Evolutionary conservation across 1,140 invertebrate genomes (phyloP), one percentile per base, ranked within the genome.

Genomic region (Lepeophtheirus salmonis): DNA sequence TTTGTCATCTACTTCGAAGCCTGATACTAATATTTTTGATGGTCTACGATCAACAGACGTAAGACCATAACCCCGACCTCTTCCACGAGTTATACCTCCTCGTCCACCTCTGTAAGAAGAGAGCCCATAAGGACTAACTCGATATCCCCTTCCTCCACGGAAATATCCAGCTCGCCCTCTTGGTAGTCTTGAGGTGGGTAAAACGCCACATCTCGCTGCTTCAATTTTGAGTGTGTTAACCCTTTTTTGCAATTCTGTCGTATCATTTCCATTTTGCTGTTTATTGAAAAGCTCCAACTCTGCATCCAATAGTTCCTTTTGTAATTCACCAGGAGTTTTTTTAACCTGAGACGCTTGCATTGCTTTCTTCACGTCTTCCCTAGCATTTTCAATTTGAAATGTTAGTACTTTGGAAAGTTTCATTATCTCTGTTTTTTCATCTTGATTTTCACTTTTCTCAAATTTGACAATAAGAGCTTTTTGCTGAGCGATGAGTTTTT

Each of bases 231-330:
- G 23, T n/a, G 14, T 12, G 21, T 61, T 61, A 16, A 61, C 75
- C 67, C 78, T 81, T 65, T 80, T 80, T 59, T 80, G 76, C 26
- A 89, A 68, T 62, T 83, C 82, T 0, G 79, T 75, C 0, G 81
- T 80, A 64, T 86, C 84, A 63, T 80, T 80, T 16, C 41, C 60
- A 0, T 83, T 83, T 67, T 85, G 83, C 67, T 87, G 82, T 63
- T 83, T 84, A 1, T 80, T 84, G 67, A 88, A 86, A 58, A 89
- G 73, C 70, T 91, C 88, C 64, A 91, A 70, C 71, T 91, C 88
- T 0, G 84, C 83, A 67, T 91, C 88, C 16, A 91, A 70, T 49
- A 91, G 80, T 68, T 89, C 85, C 67, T 83, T 84, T 68, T 86
- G 80, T 0, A 82, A 75, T 63, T 21, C 52, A 56, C 14, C 61